phyloP scores from a whole-genome alignment of 2,888 invertebrate genomes.

The Eretmocerus hayati region DNA sequence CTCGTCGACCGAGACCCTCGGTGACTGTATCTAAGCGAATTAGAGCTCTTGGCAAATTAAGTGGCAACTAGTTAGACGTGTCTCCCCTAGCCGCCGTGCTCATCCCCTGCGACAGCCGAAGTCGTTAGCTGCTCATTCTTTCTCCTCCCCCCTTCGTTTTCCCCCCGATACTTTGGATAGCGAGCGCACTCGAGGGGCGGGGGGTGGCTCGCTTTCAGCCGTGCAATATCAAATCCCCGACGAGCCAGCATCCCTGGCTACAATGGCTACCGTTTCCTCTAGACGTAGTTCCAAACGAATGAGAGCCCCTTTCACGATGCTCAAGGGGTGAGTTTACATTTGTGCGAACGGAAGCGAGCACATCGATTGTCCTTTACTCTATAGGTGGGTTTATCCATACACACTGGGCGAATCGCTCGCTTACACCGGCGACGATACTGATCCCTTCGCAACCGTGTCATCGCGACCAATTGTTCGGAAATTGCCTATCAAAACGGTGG shows the following conservation, averaged over 20 bases:
- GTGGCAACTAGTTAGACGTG: slow-evolving; percentile 45
- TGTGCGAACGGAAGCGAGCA: slow-evolving; percentile 3
- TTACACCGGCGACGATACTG: no score
- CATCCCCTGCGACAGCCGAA: not conserved
- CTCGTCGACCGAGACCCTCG: not conserved
- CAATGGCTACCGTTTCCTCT: not conserved
- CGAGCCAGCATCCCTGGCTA: not conserved
- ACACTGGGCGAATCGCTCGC: no score
- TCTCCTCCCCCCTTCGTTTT: not conserved
- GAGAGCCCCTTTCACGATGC: not conserved
- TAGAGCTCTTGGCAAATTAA: slow-evolving; percentile 38
- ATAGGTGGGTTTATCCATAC: no score
- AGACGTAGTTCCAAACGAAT: not conserved
- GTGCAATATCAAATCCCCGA: no score
- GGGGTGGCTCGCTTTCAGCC: no score
- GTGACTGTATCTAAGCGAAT: slow-evolving; percentile 3
- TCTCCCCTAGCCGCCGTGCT: not conserved
- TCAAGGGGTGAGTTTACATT: slow-evolving; percentile 20
- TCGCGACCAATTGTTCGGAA: no score
- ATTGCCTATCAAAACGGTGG: no score
- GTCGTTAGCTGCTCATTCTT: not conserved
- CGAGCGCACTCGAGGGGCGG: no score
- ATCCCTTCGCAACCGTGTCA: no score
- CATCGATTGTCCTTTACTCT: no score
- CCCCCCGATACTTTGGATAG: not conserved